These are phyloP conservation scores for Protobothrops flavoviridis DNA, from an alignment of 2,113 vertebrate genomes.

Conservation along the genomic window DNA sequence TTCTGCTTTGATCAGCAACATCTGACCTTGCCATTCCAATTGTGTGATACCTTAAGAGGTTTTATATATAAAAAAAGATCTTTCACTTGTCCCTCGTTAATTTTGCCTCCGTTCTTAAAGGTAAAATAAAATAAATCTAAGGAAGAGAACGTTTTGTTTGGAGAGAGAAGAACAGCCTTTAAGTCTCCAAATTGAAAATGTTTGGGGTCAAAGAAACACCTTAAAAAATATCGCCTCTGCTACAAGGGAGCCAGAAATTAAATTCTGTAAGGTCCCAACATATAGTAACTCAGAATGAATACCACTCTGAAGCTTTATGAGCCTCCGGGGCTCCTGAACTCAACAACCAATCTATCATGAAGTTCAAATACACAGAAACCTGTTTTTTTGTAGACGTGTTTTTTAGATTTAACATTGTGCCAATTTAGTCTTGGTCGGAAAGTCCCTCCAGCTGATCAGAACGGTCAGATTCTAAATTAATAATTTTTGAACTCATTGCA, in stretches of 20 bases:
- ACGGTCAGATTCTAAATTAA: not conserved
- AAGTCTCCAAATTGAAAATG: not conserved
- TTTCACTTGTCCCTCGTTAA: not conserved
- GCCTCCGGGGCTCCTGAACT: not conserved
- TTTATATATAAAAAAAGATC: no score
- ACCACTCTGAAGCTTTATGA: not conserved
- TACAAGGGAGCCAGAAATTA: not conserved
- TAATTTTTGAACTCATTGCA: not conserved
- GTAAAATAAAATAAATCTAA: not conserved
- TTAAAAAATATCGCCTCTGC: slow-evolving; percentile 6
- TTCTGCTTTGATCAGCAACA: not conserved
- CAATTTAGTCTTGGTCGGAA: not conserved
- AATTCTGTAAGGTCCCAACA: not conserved
- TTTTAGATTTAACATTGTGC: not conserved
- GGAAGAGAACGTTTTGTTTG: not conserved
- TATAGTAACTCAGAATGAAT: not conserved
- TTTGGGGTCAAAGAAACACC: not conserved
- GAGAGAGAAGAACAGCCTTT: not conserved
- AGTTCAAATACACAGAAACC: not conserved
- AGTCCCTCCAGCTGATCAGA: not conserved
- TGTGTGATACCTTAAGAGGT: not conserved
- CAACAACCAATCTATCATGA: not conserved
- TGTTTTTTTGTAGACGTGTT: not conserved
- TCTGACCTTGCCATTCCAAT: not conserved
- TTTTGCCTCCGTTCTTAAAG: not conserved